Conservation (phyloP, 2,888 invertebrate genomes). For the Corythucha ciliata region DNA sequence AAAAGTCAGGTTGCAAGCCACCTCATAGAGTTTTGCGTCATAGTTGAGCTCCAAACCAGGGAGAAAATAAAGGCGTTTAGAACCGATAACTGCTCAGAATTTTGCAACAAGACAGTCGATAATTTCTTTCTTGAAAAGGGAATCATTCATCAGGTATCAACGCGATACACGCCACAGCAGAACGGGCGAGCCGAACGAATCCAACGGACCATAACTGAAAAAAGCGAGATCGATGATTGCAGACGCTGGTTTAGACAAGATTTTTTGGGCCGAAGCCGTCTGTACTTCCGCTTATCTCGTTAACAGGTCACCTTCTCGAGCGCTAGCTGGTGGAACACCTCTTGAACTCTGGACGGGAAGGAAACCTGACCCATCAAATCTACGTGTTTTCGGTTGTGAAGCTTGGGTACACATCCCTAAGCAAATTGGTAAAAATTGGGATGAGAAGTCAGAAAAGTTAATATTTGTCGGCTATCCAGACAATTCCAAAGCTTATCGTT, state of each 20-base stretch:
- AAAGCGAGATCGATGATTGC: conserved; percentile 27
- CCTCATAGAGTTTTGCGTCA: conserved; percentile 28
- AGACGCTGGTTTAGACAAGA: conserved; percentile 23
- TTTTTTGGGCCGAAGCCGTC: conserved; percentile 21
- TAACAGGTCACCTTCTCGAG: conserved; percentile 28
- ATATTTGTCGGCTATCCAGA: conserved; percentile 21
- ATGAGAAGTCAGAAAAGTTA: conserved; percentile 35
- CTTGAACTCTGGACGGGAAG: conserved; percentile 35
- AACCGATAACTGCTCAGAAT: conserved; percentile 38
- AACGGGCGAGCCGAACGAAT: conserved; percentile 29
- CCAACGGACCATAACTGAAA: conserved; percentile 29
- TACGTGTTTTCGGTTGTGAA: conserved; percentile 18
- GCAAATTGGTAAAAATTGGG: conserved; percentile 35
- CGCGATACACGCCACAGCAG: conserved; percentile 28
- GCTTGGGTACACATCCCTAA: conserved; percentile 33
- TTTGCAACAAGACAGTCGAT: conserved; percentile 31
- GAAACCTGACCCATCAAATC: conserved; percentile 21
- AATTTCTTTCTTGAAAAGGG: conserved; percentile 29
- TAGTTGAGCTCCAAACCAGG: conserved; percentile 34
- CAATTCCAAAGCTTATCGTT: conserved; percentile 5
- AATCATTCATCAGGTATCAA: conserved; percentile 22
- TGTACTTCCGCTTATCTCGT: conserved; percentile 21
- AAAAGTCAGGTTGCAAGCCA: conserved; percentile 25
- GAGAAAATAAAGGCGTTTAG: conserved; percentile 36
- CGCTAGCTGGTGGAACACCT: conserved; percentile 32